These are phyloP conservation scores for Bubo scandiacus DNA, from an alignment of 2,113 vertebrate species.

Conservation along the genomic window DNA sequence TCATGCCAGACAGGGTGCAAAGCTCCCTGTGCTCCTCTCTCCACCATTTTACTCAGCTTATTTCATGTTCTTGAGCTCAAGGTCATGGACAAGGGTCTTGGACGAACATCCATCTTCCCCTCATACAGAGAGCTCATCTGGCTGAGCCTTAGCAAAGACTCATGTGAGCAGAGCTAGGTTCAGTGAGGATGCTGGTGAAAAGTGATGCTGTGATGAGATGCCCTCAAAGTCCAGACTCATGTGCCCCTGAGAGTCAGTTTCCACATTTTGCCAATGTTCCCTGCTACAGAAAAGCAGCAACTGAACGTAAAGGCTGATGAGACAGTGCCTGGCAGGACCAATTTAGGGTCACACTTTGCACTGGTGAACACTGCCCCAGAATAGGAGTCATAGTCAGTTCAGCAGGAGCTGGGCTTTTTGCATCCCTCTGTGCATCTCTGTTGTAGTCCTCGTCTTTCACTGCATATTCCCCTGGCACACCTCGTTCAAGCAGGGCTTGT, in stretches of 20 bases:
- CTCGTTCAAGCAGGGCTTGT: not conserved
- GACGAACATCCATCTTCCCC: not conserved
- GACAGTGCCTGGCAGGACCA: not conserved
- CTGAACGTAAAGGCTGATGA: not conserved
- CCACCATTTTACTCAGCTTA: not conserved
- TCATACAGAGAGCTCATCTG: not conserved
- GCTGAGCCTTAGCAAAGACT: not conserved
- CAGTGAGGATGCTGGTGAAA: not conserved
- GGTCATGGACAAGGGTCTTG: not conserved
- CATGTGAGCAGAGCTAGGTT: not conserved
- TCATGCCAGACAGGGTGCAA: not conserved
- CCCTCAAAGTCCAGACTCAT: not conserved
- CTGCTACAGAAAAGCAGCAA: not conserved
- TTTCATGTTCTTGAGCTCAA: not conserved
- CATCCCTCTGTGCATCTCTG: not conserved
- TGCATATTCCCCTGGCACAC: not conserved
- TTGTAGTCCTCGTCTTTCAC: not conserved
- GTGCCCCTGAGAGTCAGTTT: not conserved
- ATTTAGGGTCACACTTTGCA: not conserved
- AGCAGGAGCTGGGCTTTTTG: not conserved
- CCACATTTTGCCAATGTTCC: not conserved
- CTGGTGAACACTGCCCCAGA: not conserved
- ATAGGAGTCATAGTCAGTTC: not conserved
- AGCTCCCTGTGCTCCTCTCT: not conserved
- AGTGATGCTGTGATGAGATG: not conserved